Evolutionary conservation across 1,140 invertebrate species (phyloP).

Genomic region (Heliothis subflexa): DNA sequence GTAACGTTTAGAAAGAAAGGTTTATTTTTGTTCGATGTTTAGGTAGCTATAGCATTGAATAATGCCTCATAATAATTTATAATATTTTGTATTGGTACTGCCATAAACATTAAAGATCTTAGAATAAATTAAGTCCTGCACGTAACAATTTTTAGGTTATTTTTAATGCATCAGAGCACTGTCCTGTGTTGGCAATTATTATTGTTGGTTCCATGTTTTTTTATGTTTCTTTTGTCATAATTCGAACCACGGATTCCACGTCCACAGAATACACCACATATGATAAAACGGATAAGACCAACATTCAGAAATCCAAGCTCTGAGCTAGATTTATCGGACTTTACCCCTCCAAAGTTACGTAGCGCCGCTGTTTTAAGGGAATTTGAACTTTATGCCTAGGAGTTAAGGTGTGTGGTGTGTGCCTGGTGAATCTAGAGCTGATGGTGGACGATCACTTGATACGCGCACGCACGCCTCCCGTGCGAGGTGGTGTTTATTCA

Average conservation of each 20-base stretch:
- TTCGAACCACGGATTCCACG: neutral
- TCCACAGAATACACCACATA: slow-evolving; percentile 8
- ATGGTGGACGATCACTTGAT: slow-evolving; percentile 59
- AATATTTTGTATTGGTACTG: neutral
- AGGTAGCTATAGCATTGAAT: neutral
- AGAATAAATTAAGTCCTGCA: too few species aligned
- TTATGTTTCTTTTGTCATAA: too few species aligned
- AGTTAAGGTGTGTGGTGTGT: slow-evolving; percentile 21
- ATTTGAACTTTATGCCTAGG: slow-evolving; percentile 51
- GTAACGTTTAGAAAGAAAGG: neutral
- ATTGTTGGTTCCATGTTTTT: neutral
- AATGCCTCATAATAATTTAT: neutral
- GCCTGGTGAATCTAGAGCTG: neutral
- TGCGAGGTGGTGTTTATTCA: slow-evolving; percentile 71
- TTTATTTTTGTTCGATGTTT: neutral
- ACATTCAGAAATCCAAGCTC: slow-evolving; percentile 61
- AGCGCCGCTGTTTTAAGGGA: slow-evolving; percentile 28
- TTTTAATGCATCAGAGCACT: too few species aligned
- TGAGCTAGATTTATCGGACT: slow-evolving; percentile 65
- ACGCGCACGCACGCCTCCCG: slow-evolving; percentile 69
- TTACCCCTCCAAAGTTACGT: slow-evolving; percentile 13
- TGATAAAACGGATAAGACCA: slow-evolving; percentile 34
- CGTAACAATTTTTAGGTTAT: too few species aligned
- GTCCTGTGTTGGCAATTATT: too few species aligned
- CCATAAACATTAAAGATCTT: too few species aligned